Percentiles rank a stretch among this genome's conserved stretches.
Conservation (phyloP, 2,888 invertebrate species). For the Dasysyrphus tricinctus region DNA sequence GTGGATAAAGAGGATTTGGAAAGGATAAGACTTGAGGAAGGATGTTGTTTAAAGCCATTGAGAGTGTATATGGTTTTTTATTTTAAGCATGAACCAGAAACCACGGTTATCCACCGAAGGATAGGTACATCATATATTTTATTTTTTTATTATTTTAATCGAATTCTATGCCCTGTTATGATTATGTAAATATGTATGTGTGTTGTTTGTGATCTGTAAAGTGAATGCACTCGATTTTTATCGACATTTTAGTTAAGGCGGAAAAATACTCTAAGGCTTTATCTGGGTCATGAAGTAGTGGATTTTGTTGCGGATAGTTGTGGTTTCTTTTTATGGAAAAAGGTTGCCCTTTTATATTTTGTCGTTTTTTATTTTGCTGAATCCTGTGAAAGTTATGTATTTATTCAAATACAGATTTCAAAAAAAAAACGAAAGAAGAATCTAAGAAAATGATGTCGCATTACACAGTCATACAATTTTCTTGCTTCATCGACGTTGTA, state of each 20-base stretch:
- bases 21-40: slow-evolving; percentile 35
- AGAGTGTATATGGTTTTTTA: neutral
- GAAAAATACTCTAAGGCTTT: slow-evolving; percentile 10
- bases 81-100: neutral
- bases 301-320: neutral
- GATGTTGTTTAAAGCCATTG: slow-evolving; percentile 46
- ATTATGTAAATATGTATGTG: neutral
- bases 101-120: neutral
- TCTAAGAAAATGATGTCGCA: no score
- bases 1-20: slow-evolving; percentile 36
- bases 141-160: slow-evolving; percentile 23
- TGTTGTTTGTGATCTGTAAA: slow-evolving; percentile 34
- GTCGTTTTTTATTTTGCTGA: neutral
- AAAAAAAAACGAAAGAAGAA: no score
- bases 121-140: slow-evolving; percentile 2
- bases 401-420: no score
- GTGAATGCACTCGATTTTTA: slow-evolving; percentile 57
- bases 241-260: slow-evolving; percentile 26
- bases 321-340: neutral
- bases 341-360: neutral
- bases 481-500: no score
- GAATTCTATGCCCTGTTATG: slow-evolving; percentile 12
- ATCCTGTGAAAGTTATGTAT: no score
- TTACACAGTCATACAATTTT: no score
- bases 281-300: slow-evolving; percentile 10